Base-by-base conservation (phyloP, 2,113 vertebrate genomes). In the Gasterosteus nipponicus region DNA sequence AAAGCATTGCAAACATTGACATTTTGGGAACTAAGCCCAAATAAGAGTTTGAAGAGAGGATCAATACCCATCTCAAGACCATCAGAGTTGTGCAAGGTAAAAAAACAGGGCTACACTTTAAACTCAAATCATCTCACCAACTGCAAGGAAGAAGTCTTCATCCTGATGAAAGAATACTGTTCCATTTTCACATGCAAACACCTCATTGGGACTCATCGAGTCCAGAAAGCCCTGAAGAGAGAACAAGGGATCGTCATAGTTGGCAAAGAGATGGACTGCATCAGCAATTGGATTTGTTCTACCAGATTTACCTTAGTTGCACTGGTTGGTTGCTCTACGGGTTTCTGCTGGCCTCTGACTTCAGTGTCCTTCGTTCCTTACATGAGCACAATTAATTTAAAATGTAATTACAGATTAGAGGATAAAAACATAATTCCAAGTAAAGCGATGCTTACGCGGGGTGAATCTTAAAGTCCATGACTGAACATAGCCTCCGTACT, bases 161-260 rank as follows among this genome's bases (percentile, higher is more conserved):
- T 90, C 88, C 62, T 92, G 92, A 22, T 84, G 65, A 39, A 94
- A 88, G 72, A 89, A 93, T 3, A 83, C 11, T 0, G 92, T 90
- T 9, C 74, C 47, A n/a, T 82, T 86, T 77, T 92, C 91, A 92
- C 93, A 94, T 0, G 88, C 87, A 84, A 92, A 93, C 44, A 88
- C 87, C 4, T 91, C 87, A 29, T 44, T 10, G 4, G 84, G 47
- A 49, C 46, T 70, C 22, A 93, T 22, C 51, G 19, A 3, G 10
- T 84, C 53, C 53, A 93, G 39, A 26, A 85, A 54, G 33, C 29
- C 58, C 93, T 94, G 62, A 31, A 54, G 35, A 58, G 16, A 51
- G 12, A 35, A 1, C 1, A 0, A 22, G 41, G 12, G 9, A 46
- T 15, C 16, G 33, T 35, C 31, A 12, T 38, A 14, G 11, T 6